phyloP scores from a whole-genome alignment of 2,888 invertebrate genomes.

The Ichneumoninae sp. region DNA sequence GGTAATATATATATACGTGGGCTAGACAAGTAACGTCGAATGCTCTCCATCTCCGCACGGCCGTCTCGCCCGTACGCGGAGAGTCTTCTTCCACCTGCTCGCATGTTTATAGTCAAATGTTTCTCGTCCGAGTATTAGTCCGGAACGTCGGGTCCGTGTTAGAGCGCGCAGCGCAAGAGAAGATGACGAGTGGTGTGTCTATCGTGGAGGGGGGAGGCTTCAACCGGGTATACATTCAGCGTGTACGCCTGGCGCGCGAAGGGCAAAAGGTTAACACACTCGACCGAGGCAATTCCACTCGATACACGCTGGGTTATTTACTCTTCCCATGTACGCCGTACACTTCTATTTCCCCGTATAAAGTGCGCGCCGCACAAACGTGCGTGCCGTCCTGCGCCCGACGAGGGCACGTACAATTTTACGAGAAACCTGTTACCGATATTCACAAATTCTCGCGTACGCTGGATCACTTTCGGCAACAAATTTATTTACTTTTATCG shows the following conservation, averaged over 20 bases:
- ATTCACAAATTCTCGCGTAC: not conserved
- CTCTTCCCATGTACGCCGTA: constrained; percentile 23
- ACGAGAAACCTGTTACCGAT: not conserved
- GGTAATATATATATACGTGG: not conserved
- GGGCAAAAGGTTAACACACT: constrained; percentile 49
- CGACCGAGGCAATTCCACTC: constrained; percentile 47
- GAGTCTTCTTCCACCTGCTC: not conserved
- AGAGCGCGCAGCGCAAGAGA: constrained; percentile 4
- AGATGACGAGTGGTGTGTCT: not conserved
- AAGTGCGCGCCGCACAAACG: not conserved
- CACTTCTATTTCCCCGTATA: constrained; percentile 9
- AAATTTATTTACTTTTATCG: not conserved
- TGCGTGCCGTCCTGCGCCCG: not conserved
- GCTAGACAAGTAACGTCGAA: not conserved
- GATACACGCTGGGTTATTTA: constrained; percentile 40
- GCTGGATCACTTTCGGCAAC: not conserved
- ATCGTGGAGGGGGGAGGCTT: not conserved
- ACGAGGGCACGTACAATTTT: not conserved
- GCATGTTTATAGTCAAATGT: constrained; percentile 25
- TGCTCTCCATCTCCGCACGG: constrained; percentile 7
- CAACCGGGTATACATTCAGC: not conserved
- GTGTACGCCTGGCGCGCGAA: not conserved
- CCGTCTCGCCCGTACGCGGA: not conserved
- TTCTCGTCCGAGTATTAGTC: constrained; percentile 5
- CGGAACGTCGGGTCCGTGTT: constrained; percentile 10